These are phyloP conservation scores for Mormyrus lacerda DNA, from an alignment of 2,113 vertebrate species.

Conservation along the genomic window DNA sequence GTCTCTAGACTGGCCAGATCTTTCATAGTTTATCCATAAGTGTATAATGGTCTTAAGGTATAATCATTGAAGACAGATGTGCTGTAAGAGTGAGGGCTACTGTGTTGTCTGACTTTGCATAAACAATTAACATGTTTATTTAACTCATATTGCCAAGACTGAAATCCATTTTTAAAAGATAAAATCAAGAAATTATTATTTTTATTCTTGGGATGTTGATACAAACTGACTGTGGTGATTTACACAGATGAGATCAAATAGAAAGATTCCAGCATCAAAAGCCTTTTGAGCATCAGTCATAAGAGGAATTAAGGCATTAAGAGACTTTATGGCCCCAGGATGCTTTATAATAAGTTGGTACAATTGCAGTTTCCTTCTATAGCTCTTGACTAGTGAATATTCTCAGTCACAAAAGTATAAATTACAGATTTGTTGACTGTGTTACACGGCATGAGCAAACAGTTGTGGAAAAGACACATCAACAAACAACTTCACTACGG, in stretches of 20 bases:
- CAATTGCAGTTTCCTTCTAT: background rate
- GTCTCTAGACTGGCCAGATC: background rate
- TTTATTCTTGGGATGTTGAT: background rate
- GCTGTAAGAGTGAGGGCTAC: background rate
- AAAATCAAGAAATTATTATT: background rate
- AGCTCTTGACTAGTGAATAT: background rate
- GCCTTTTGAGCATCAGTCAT: background rate
- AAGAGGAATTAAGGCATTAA: background rate
- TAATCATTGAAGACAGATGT: background rate
- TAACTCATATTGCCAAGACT: background rate
- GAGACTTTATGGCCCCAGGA: background rate
- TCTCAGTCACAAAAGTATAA: background rate
- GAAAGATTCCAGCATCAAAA: background rate
- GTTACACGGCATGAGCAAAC: background rate
- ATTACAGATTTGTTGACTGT: background rate
- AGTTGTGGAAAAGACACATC: background rate
- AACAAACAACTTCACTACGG: background rate
- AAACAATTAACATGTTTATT: background rate
- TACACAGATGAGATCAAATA: background rate
- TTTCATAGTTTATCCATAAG: background rate
- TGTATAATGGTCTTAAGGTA: background rate
- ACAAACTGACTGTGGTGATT: background rate
- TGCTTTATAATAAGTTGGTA: background rate
- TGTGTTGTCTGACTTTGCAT: background rate
- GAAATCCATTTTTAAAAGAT: background rate